phyloP scores from a whole-genome alignment of 2,888 invertebrate species.

The Electrophaes corylata region DNA sequence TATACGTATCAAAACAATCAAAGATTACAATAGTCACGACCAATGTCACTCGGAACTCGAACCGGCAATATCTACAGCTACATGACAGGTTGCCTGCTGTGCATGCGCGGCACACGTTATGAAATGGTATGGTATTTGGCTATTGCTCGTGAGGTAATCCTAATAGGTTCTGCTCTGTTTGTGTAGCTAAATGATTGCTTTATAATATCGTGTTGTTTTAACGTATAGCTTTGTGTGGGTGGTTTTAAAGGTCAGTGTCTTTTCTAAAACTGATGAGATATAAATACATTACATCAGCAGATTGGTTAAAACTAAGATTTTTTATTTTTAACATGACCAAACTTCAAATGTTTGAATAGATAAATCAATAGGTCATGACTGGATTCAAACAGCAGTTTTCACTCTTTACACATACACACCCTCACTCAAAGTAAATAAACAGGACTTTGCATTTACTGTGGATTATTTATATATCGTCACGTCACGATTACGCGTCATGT shows the following conservation, averaged over 20 bases:
- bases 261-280: neutral
- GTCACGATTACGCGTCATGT: too few species aligned
- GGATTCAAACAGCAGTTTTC: too few species aligned
- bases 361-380: too few species aligned
- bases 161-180: conserved; percentile 30
- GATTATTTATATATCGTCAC: too few species aligned
- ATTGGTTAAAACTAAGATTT: too few species aligned
- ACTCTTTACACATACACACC: too few species aligned
- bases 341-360: too few species aligned
- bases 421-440: too few species aligned
- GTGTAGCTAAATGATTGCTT: conserved; percentile 25
- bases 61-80: conserved; percentile 19
- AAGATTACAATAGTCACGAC: conserved; percentile 61
- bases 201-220: conserved; percentile 21
- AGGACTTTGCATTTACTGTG: too few species aligned
- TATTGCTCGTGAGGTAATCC: conserved; percentile 27
- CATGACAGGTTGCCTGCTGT: conserved; percentile 42
- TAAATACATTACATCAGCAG: neutral
- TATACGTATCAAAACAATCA: conserved; percentile 27
- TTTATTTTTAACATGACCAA: too few species aligned
- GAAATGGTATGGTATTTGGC: conserved; percentile 31
- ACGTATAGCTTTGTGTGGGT: conserved; percentile 3
- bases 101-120: conserved; percentile 48
- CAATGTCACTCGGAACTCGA: conserved; percentile 47
- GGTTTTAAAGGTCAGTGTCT: conserved; percentile 7